Conservation (phyloP, 2,888 invertebrate species). For the Drosophila testacea region DNA sequence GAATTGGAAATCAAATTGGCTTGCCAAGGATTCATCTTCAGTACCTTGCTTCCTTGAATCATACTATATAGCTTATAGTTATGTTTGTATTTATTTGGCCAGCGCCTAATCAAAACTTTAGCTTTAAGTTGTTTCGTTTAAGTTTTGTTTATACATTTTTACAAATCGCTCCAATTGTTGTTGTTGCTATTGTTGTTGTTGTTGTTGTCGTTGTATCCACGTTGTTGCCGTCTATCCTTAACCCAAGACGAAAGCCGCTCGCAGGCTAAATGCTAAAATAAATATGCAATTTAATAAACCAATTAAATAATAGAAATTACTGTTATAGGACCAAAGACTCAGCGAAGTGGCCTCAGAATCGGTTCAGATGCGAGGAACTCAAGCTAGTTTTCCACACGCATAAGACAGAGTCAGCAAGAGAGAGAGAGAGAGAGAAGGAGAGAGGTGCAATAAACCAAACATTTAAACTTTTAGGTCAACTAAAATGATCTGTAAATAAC, state of each 20-base stretch:
- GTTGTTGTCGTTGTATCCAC: conserved; percentile 28
- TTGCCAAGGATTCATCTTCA: conserved; percentile 1
- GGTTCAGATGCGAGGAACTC: conserved; percentile 86
- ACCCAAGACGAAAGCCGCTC: conserved; percentile 12
- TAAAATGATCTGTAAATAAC: no score
- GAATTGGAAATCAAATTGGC: neutral
- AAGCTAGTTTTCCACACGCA: conserved; percentile 51
- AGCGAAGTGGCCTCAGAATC: conserved; percentile 91
- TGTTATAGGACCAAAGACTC: no score
- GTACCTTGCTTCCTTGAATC: conserved; percentile 5
- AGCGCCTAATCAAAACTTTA: conserved; percentile 34
- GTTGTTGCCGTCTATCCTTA: conserved; percentile 16
- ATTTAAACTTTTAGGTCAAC: no score
- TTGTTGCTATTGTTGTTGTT: conserved; percentile 25
- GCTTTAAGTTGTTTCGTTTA: conserved; percentile 64
- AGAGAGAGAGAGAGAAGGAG: neutral
- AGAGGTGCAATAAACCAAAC: neutral
- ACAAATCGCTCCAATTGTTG: conserved; percentile 8
- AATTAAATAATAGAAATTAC: neutral
- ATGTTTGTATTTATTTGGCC: conserved; percentile 48
- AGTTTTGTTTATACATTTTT: conserved; percentile 61
- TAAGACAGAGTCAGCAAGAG: conserved; percentile 1
- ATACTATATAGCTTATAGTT: neutral
- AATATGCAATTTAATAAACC: neutral
- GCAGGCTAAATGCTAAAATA: conserved; percentile 3